Conservation (phyloP, 2,888 invertebrate genomes). For the Abrostola triplasia region DNA sequence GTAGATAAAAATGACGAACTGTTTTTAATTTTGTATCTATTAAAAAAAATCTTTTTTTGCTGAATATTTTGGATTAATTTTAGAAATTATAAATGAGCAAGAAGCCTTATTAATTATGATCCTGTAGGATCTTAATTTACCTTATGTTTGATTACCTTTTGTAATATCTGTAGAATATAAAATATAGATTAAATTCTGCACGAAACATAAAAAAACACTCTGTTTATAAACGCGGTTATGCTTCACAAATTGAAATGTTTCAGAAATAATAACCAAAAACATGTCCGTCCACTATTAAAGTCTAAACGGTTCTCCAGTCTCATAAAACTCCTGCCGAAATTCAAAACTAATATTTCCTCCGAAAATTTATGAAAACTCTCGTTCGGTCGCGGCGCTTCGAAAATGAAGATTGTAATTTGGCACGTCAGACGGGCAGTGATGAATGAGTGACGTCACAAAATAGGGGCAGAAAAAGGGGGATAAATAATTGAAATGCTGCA, state of each 20-base stretch:
- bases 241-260: background rate
- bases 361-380: slow-evolving; percentile 12
- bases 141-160: too few species aligned
- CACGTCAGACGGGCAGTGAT: slow-evolving; percentile 61
- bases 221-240: background rate
- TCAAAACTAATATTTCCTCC: slow-evolving; percentile 19
- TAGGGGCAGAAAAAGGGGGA: slow-evolving; percentile 17
- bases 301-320: slow-evolving; percentile 14
- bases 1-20: too few species aligned
- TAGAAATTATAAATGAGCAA: too few species aligned
- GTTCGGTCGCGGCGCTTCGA: slow-evolving; percentile 19
- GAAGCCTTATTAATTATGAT: too few species aligned
- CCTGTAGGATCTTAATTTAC: too few species aligned
- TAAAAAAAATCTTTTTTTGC: too few species aligned
- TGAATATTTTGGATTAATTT: too few species aligned
- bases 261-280: background rate
- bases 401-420: slow-evolving; percentile 63
- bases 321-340: slow-evolving; percentile 17
- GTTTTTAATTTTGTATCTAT: too few species aligned
- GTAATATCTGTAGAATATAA: too few species aligned
- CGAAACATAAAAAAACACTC: background rate
- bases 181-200: too few species aligned
- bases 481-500: slow-evolving; percentile 64
- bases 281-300: background rate
- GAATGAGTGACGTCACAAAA: slow-evolving; percentile 63